These are phyloP conservation scores for Neosilurus mollespiculum DNA, from an alignment of 2,797 vertebrate species.

Conservation along the genomic window DNA sequence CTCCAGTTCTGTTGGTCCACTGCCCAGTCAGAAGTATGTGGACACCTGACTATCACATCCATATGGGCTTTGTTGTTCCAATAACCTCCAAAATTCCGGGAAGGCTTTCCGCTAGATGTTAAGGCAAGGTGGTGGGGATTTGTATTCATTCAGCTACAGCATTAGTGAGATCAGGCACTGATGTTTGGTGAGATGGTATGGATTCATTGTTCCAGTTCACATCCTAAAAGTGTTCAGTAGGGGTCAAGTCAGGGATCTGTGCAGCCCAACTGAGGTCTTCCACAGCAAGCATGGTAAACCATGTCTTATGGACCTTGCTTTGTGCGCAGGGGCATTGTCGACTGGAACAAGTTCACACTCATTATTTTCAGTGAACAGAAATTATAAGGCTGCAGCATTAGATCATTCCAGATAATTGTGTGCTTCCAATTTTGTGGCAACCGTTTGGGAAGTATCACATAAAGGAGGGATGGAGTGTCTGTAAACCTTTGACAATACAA, in stretches of 20 bases:
- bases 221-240: no score
- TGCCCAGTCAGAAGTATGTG: no score
- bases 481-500: not conserved
- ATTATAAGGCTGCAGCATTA: not conserved
- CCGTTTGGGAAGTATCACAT: not conserved
- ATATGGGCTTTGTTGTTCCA: no score
- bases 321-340: not conserved
- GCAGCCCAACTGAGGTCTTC: not conserved
- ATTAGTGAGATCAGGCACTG: not conserved
- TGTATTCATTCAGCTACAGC: no score
- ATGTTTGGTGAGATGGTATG: not conserved
- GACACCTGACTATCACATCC: no score
- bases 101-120: no score
- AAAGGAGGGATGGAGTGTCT: not conserved
- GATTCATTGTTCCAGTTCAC: no score
- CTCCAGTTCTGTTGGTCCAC: not conserved
- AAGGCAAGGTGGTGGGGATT: no score
- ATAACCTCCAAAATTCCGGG: no score
- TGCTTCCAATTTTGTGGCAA: not conserved
- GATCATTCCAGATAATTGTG: not conserved
- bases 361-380: not conserved
- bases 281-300: not conserved
- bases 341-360: not conserved
- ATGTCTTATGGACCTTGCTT: not conserved
- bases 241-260: not conserved